Evolutionary conservation across 1,140 invertebrate species (phyloP).

Genomic region (Drosophila mojavensis): DNA sequence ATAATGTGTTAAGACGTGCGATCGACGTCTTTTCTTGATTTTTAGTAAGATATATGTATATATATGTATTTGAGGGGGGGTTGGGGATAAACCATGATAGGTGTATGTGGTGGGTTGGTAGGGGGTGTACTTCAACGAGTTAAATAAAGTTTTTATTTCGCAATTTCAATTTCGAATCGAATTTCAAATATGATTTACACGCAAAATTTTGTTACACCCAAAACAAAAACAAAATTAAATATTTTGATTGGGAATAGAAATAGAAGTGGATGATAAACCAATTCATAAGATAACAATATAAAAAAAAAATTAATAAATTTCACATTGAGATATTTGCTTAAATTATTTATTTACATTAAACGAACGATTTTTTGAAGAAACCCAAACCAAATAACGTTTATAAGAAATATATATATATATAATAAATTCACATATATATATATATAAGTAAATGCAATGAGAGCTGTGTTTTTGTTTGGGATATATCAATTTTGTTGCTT

Average conservation of each 20-base stretch:
- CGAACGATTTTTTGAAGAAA: conserved; percentile 41
- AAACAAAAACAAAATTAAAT: conserved; percentile 50
- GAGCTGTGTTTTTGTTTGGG: conserved; percentile 21
- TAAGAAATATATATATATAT: conserved; percentile 25
- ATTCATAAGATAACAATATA: not conserved
- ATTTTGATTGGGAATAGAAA: conserved; percentile 7
- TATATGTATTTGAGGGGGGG: conserved; percentile 10
- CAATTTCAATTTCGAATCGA: conserved; percentile 13
- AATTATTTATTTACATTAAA: conserved; percentile 66
- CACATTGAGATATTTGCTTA: conserved; percentile 41
- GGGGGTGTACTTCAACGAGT: conserved; percentile 18
- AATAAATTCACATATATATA: conserved; percentile 35
- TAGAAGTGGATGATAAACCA: not conserved
- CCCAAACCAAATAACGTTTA: conserved; percentile 77
- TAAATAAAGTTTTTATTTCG: conserved; percentile 23
- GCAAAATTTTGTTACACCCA: conserved; percentile 80
- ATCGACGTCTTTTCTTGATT: conserved; percentile 12
- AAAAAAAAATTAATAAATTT: conserved; percentile 3
- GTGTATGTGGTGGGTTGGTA: conserved; percentile 1
- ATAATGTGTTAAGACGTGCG: conserved; percentile 3
- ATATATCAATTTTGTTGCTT: conserved; percentile 25
- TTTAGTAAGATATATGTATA: conserved; percentile 32
- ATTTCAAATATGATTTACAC: conserved; percentile 42
- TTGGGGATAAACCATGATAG: conserved; percentile 27
- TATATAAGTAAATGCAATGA: conserved; percentile 62